phyloP scores from a whole-genome alignment of 2,888 invertebrate species.

The Drosophila dives region DNA sequence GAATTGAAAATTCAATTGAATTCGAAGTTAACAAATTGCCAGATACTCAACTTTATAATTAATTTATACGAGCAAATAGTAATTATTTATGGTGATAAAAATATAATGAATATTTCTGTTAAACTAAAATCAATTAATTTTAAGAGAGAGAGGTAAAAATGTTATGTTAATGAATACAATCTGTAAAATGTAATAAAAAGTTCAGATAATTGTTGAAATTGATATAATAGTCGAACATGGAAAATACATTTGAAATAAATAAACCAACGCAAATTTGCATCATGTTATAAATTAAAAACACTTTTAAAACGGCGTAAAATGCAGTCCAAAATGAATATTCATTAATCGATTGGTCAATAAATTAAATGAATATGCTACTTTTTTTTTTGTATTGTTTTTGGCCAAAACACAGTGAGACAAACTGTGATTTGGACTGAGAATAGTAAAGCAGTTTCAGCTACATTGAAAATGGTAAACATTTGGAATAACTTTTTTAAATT shows the following conservation, averaged over 20 bases:
- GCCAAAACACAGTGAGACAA: conserved; percentile 32
- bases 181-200: conserved; percentile 35
- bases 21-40: conserved; percentile 6
- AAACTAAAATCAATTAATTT: conserved; percentile 1
- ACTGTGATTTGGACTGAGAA: conserved; percentile 31
- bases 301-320: conserved; percentile 64
- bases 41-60: not conserved
- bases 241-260: conserved; percentile 57
- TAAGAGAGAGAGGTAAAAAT: not conserved
- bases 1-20: conserved; percentile 15
- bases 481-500: conserved; percentile 76
- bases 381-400: conserved; percentile 19
- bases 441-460: conserved; percentile 38
- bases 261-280: not conserved
- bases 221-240: conserved; percentile 42
- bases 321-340: conserved; percentile 69
- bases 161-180: not conserved
- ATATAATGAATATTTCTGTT: not conserved
- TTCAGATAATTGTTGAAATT: conserved; percentile 38
- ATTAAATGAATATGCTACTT: conserved; percentile 38
- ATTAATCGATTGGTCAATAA: conserved; percentile 66
- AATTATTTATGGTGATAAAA: not conserved
- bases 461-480: conserved; percentile 63
- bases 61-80: not conserved
- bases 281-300: conserved; percentile 51